Conservation (phyloP, 1,140 invertebrate genomes). For the Linepithema humile region DNA sequence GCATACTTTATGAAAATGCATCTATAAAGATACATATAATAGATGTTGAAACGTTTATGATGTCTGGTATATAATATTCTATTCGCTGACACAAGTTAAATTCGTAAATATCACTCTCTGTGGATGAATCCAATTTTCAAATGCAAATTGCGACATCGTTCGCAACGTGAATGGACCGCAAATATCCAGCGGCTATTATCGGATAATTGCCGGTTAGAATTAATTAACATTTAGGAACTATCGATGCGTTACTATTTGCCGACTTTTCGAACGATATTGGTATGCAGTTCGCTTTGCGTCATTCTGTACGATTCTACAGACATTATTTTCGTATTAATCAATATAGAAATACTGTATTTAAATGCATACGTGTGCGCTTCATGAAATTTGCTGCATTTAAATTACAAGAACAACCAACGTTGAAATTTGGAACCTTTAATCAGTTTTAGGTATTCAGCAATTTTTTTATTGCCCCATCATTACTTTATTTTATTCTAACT, state of each 20-base stretch:
- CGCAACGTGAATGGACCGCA: constrained; percentile 20
- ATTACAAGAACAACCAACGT: neutral
- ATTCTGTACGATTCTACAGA: neutral
- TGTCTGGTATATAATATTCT: neutral
- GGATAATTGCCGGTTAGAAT: constrained; percentile 49
- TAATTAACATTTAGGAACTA: constrained; percentile 50
- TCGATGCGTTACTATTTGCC: constrained; percentile 16
- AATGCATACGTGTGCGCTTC: neutral
- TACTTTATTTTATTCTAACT: neutral
- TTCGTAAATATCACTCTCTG: constrained; percentile 9
- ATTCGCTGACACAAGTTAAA: neutral
- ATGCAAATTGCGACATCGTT: constrained; percentile 35
- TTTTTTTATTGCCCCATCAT: neutral
- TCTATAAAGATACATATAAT: neutral
- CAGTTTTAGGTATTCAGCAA: neutral
- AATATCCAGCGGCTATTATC: constrained; percentile 31
- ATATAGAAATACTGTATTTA: neutral
- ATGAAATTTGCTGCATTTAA: neutral
- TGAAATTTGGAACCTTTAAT: neutral
- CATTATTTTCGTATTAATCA: constrained; percentile 9
- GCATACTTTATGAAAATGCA: neutral
- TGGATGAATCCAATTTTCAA: constrained; percentile 32
- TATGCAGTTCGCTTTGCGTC: constrained; percentile 7
- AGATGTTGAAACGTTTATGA: constrained; percentile 8
- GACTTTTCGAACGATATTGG: constrained; percentile 23